Percentiles rank a stretch among this genome's conserved stretches.
Conservation (phyloP, 2,888 invertebrate genomes). For the Nomada fabriciana region DNA sequence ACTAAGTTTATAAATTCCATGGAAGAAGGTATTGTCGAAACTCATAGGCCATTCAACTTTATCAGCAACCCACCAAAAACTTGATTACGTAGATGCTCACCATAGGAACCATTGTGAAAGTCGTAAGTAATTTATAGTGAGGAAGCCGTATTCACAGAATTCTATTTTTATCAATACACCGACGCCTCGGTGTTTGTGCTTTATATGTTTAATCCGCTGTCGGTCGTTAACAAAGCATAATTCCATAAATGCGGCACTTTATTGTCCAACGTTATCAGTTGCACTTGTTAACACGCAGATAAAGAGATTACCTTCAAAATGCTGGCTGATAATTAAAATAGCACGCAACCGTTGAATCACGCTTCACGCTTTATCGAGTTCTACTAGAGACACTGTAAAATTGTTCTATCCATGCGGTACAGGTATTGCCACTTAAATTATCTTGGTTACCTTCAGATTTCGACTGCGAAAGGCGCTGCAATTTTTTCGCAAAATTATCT, state of each 20-base stretch:
- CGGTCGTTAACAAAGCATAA: conserved; percentile 31
- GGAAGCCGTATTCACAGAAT: neutral
- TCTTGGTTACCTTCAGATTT: neutral
- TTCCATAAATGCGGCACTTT: conserved; percentile 50
- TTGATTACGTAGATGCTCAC: neutral
- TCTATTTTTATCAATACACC: conserved; percentile 18
- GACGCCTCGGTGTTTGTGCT: neutral
- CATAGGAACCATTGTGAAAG: neutral
- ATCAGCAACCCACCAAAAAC: neutral
- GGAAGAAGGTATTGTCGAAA: neutral
- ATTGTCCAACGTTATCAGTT: conserved; percentile 63
- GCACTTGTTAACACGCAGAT: conserved; percentile 58
- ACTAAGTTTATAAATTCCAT: no score
- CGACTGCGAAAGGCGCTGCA: no score
- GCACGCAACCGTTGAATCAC: conserved; percentile 11
- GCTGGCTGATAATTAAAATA: conserved; percentile 42
- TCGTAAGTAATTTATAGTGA: neutral
- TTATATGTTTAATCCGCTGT: conserved; percentile 26
- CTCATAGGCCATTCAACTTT: neutral
- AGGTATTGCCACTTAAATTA: neutral
- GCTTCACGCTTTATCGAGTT: neutral
- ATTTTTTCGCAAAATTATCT: no score
- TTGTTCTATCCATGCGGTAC: neutral
- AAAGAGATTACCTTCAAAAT: conserved; percentile 43
- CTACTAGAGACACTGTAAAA: neutral